These are phyloP conservation scores for Orthosia cruda DNA, from an alignment of 2,888 invertebrate species.

Conservation along the genomic window DNA sequence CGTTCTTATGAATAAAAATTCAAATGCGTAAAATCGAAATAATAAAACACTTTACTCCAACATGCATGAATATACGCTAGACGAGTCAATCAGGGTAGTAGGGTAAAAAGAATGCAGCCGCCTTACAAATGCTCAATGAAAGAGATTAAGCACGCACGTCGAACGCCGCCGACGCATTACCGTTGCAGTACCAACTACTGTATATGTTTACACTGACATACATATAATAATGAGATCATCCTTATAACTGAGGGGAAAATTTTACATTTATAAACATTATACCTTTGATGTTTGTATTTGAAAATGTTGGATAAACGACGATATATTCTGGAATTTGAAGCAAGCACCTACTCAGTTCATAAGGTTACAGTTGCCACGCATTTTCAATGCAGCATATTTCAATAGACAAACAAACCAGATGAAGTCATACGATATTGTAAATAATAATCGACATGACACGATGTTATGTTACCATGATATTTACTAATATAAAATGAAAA, in stretches of 20 bases:
- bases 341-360: neutral
- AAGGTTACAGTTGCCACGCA: neutral
- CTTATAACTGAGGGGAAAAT: conserved; percentile 68
- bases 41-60: conserved; percentile 32
- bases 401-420: neutral
- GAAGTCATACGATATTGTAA: neutral
- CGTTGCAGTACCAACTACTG: conserved; percentile 63
- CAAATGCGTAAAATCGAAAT: conserved; percentile 19
- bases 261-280: conserved; percentile 55
- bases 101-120: conserved; percentile 74
- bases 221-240: conserved; percentile 81
- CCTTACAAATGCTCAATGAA: conserved; percentile 78
- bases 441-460: conserved; percentile 9
- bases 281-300: conserved; percentile 45
- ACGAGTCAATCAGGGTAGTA: conserved; percentile 71
- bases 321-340: conserved; percentile 3
- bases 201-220: conserved; percentile 76
- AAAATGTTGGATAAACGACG: conserved; percentile 14
- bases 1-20: neutral
- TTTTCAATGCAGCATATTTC: neutral
- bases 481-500: conserved; percentile 25
- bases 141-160: conserved; percentile 87
- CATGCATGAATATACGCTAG: conserved; percentile 61
- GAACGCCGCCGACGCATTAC: conserved; percentile 73
- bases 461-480: conserved; percentile 46